phyloP scores from a whole-genome alignment of 2,113 vertebrate genomes.

The Mobula birostris region DNA sequence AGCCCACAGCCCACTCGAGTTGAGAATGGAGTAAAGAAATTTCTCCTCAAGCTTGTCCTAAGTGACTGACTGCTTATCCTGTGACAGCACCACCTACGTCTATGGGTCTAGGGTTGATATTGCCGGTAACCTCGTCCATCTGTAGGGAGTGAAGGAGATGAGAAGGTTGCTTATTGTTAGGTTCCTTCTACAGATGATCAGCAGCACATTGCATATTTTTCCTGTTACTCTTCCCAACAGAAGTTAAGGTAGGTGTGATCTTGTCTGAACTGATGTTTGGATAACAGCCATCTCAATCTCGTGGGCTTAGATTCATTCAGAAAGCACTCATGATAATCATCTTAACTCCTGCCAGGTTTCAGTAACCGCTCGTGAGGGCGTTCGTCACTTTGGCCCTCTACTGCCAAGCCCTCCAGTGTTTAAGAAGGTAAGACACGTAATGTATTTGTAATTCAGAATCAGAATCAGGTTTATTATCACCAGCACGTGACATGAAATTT shows the following conservation, averaged over 20 bases:
- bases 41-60: too few species aligned
- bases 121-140: neutral
- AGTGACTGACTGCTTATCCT: too few species aligned
- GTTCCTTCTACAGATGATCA: neutral
- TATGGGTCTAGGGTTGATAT: too few species aligned
- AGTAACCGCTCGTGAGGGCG: constrained; percentile 82
- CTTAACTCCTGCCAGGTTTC: constrained; percentile 66
- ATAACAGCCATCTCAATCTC: neutral
- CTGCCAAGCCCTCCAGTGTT: constrained; percentile 78
- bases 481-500: too few species aligned
- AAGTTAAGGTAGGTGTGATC: neutral
- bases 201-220: neutral
- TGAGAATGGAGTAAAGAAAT: too few species aligned
- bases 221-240: neutral
- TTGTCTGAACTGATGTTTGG: neutral
- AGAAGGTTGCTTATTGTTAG: too few species aligned
- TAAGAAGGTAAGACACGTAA: constrained; percentile 65
- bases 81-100: too few species aligned
- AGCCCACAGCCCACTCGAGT: too few species aligned
- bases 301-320: neutral
- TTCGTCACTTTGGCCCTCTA: constrained; percentile 77
- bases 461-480: too few species aligned
- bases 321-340: neutral
- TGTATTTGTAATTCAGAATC: neutral
- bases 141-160: too few species aligned